Evolutionary conservation across 1,140 invertebrate species (phyloP).

Genomic region (Papilio machaon): DNA sequence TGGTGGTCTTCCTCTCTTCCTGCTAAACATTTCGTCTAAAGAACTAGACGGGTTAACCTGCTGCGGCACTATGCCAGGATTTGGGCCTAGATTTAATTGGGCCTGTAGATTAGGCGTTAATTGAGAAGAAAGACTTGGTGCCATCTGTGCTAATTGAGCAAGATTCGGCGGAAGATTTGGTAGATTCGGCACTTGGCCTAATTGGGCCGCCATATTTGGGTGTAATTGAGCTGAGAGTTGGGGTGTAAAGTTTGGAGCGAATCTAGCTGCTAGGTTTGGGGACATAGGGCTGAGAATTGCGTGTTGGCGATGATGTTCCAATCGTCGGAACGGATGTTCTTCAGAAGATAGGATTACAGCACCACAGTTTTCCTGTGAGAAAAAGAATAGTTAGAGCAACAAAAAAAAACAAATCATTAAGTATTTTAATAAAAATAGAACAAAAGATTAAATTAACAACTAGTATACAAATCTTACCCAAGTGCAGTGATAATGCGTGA

Average conservation of each 20-base stretch:
- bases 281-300: slow-evolving; percentile 83
- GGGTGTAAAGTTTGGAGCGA: slow-evolving; percentile 74
- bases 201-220: slow-evolving; percentile 75
- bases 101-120: slow-evolving; percentile 73
- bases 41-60: slow-evolving; percentile 87
- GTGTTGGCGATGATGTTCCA: slow-evolving; percentile 96
- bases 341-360: slow-evolving; percentile 90
- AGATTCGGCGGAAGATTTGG: slow-evolving; percentile 73
- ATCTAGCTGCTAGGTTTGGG: slow-evolving; percentile 82
- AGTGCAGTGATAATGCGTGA: slow-evolving; percentile 94
- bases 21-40: slow-evolving; percentile 93
- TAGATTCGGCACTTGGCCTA: slow-evolving; percentile 72
- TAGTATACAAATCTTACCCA: slow-evolving; percentile 81
- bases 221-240: slow-evolving; percentile 75
- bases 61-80: slow-evolving; percentile 68
- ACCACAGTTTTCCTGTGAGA: slow-evolving; percentile 90
- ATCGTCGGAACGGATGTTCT: slow-evolving; percentile 92
- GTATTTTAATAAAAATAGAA: background rate
- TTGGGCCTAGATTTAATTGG: slow-evolving; percentile 71
- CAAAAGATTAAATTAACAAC: background rate
- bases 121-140: slow-evolving; percentile 79
- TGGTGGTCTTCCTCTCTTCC: slow-evolving; percentile 94
- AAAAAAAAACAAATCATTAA: background rate
- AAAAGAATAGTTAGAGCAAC: background rate
- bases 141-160: slow-evolving; percentile 76